Evolutionary conservation across 2,888 invertebrate genomes (phyloP).

Genomic region (Oscheius sp.): DNA sequence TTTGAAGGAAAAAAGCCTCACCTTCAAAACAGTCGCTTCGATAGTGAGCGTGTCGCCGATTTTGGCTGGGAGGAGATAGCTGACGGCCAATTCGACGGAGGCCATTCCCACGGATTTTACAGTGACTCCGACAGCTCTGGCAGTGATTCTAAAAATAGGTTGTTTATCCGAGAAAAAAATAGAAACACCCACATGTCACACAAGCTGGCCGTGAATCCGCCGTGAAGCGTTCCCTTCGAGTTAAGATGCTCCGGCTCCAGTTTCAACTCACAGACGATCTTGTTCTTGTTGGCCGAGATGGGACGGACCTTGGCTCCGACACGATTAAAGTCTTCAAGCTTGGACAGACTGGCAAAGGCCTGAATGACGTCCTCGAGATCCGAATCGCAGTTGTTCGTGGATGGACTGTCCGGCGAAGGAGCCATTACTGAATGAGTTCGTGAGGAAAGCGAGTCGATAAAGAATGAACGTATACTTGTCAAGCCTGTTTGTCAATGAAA

Average conservation of each 20-base stretch:
- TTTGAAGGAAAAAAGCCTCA: no score
- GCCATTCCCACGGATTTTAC: slow-evolving; percentile 64
- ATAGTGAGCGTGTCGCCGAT: slow-evolving; percentile 66
- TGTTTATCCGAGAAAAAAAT: no score
- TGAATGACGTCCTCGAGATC: slow-evolving; percentile 27
- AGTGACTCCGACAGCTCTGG: slow-evolving; percentile 63
- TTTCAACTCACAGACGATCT: slow-evolving; percentile 63
- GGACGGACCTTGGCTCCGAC: slow-evolving; percentile 63
- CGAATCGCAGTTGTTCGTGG: not conserved
- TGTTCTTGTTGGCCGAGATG: slow-evolving; percentile 53
- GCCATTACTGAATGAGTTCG: slow-evolving; percentile 3
- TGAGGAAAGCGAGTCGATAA: not conserved
- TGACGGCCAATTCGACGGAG: slow-evolving; percentile 65
- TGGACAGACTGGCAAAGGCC: slow-evolving; percentile 5
- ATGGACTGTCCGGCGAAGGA: slow-evolving; percentile 1
- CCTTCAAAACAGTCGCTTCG: slow-evolving; percentile 65
- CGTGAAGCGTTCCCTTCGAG: slow-evolving; percentile 51
- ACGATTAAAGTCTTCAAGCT: slow-evolving; percentile 64
- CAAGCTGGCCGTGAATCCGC: slow-evolving; percentile 63
- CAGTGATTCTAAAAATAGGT: slow-evolving; percentile 47
- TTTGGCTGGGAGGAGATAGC: slow-evolving; percentile 69
- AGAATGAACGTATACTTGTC: no score
- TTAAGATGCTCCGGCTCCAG: slow-evolving; percentile 67
- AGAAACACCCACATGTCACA: slow-evolving; percentile 54
- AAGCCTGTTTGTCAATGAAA: no score